These are phyloP conservation scores for Spinibarbus caldwelli DNA, from an alignment of 2,797 vertebrate genomes.

Conservation along the genomic window DNA sequence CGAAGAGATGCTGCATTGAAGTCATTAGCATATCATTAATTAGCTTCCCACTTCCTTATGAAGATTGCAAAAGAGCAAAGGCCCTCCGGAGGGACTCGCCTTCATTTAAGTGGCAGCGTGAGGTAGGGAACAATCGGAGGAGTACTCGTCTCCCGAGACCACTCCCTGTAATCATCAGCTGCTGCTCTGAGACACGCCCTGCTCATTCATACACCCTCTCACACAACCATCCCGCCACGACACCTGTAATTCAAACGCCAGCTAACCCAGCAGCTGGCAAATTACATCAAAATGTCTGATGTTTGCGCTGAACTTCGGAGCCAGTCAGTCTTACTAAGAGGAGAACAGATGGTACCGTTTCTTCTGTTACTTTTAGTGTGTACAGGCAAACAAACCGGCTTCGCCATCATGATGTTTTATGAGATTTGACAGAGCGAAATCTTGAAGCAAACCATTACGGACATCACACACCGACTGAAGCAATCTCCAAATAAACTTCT, in stretches of 20 bases:
- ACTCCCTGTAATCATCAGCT: slow-evolving; percentile 52
- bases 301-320: slow-evolving; percentile 35
- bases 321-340: slow-evolving; percentile 39
- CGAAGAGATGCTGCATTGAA: slow-evolving; percentile 50
- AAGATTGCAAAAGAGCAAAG: slow-evolving; percentile 61
- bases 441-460: slow-evolving; percentile 27
- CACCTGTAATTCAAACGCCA: slow-evolving; percentile 34
- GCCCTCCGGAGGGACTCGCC: slow-evolving; percentile 59
- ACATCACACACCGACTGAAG: slow-evolving; percentile 57
- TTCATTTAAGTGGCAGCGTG: slow-evolving; percentile 59
- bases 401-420: slow-evolving; percentile 20
- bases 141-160: slow-evolving; percentile 50
- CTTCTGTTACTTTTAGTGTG: slow-evolving; percentile 45
- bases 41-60: slow-evolving; percentile 60
- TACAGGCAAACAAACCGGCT: slow-evolving; percentile 34
- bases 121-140: slow-evolving; percentile 53
- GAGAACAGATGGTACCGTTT: slow-evolving; percentile 52
- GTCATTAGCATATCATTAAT: slow-evolving; percentile 67
- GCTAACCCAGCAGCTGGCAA: slow-evolving; percentile 45
- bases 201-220: slow-evolving; percentile 46
- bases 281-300: slow-evolving; percentile 45
- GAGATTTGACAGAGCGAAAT: slow-evolving; percentile 42
- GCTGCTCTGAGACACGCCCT: slow-evolving; percentile 43
- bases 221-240: slow-evolving; percentile 9
- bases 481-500: slow-evolving; percentile 57